Percentiles rank a stretch among this genome's conserved stretches.
phyloP scores from a whole-genome alignment of 2,113 vertebrate species.

The Oncorhynchus gorbuscha region DNA sequence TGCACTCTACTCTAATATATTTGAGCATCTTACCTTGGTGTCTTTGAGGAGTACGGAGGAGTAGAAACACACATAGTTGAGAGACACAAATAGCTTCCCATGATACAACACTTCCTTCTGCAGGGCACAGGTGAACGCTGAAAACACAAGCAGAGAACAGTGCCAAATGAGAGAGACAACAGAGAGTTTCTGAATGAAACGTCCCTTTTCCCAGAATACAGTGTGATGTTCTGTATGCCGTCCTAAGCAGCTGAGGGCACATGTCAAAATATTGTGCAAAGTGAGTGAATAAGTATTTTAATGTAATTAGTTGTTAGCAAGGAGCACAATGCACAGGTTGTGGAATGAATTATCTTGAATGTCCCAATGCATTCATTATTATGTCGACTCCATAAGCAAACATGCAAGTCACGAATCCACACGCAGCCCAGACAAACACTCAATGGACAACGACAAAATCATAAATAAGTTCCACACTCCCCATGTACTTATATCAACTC shows the following conservation, averaged over 20 bases:
- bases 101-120: constrained; percentile 82
- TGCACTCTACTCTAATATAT: not conserved
- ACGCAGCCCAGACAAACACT: constrained; percentile 24
- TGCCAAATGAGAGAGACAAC: not conserved
- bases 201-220: too few species aligned
- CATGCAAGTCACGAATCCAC: constrained; percentile 6
- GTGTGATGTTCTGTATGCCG: too few species aligned
- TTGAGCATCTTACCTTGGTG: constrained; percentile 75
- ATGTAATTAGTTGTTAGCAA: too few species aligned
- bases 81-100: constrained; percentile 78
- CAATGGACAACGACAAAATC: constrained; percentile 7
- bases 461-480: not conserved
- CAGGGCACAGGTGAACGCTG: constrained; percentile 79
- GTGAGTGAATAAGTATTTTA: too few species aligned
- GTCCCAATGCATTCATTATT: too few species aligned
- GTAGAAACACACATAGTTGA: constrained; percentile 75
- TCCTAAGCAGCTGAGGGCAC: too few species aligned
- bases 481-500: constrained; percentile 44
- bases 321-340: too few species aligned
- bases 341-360: too few species aligned
- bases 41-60: constrained; percentile 80
- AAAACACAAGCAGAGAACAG: not conserved
- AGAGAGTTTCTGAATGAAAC: too few species aligned
- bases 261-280: too few species aligned
- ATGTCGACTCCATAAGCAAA: not conserved